Percentiles rank a stretch among this genome's conserved stretches.
Evolutionary conservation across 2,797 vertebrate genomes (phyloP).

Genomic region (Pantherophis vulpinus): DNA sequence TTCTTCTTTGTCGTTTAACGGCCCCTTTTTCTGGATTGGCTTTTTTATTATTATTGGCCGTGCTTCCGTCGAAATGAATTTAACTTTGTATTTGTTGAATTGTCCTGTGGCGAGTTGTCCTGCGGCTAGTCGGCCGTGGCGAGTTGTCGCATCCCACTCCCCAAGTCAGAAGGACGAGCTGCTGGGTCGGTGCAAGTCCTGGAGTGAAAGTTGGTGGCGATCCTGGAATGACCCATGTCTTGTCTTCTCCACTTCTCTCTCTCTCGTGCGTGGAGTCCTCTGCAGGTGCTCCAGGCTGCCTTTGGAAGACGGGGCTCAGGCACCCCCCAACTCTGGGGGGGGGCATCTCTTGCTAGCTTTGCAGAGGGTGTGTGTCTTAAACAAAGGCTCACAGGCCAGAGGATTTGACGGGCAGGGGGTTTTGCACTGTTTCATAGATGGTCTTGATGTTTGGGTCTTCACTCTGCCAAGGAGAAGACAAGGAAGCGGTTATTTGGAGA

Average conservation of each 20-base stretch:
- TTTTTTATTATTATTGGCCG: background rate
- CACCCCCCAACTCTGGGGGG: too few species aligned
- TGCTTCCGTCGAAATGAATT: background rate
- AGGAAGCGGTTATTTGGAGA: background rate
- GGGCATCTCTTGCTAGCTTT: background rate
- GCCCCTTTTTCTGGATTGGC: too few species aligned
- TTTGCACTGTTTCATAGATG: background rate
- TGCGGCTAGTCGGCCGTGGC: background rate
- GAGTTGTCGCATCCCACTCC: background rate
- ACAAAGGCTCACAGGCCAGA: background rate
- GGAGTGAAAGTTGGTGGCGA: background rate
- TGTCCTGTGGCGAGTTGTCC: background rate
- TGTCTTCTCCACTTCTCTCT: background rate
- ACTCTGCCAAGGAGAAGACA: background rate
- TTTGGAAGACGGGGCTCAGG: background rate
- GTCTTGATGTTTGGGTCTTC: background rate
- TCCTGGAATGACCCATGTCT: background rate
- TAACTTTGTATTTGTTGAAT: background rate
- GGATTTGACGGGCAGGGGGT: rapidly evolving
- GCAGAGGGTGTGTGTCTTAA: background rate
- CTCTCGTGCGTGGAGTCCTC: background rate
- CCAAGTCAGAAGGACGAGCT: background rate
- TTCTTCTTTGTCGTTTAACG: too few species aligned
- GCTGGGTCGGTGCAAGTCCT: background rate
- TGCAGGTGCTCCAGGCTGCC: background rate